Percentiles rank a stretch among this genome's conserved stretches.
Evolutionary conservation across 2,113 vertebrate genomes (phyloP).

Genomic region (Psilopogon haemacephalus): DNA sequence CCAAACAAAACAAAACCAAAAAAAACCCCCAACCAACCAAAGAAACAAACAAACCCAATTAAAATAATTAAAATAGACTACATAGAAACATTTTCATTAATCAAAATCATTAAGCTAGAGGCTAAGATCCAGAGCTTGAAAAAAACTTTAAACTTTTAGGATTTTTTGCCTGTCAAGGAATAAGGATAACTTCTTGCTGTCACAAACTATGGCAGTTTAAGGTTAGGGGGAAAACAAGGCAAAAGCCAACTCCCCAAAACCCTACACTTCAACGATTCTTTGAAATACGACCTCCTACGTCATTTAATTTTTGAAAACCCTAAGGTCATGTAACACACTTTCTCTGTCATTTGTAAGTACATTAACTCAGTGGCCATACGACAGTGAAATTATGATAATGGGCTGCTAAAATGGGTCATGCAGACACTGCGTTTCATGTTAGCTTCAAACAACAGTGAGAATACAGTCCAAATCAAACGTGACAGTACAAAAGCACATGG

Average conservation of each 20-base stretch:
- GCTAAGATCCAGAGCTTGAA: conserved; percentile 49
- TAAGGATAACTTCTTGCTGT: conserved; percentile 58
- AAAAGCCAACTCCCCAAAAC: conserved; percentile 6
- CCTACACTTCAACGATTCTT: conserved; percentile 73
- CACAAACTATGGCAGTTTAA: conserved; percentile 34
- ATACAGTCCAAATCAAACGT: conserved; percentile 73
- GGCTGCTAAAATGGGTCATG: conserved; percentile 88
- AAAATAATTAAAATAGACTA: conserved; percentile 2
- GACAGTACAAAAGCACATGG: conserved; percentile 71
- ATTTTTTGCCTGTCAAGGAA: conserved; percentile 63
- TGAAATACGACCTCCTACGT: conserved; percentile 82
- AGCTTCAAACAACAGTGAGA: conserved; percentile 81
- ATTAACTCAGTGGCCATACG: conserved; percentile 85
- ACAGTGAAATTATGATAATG: conserved; percentile 92
- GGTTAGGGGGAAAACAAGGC: conserved; percentile 32
- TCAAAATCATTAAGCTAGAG: conserved; percentile 51
- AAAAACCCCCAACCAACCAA: too few relatives aligned
- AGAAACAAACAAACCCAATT: too few relatives aligned
- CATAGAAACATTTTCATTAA: neutral
- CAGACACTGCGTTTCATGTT: conserved; percentile 79
- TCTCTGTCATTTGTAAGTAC: conserved; percentile 92
- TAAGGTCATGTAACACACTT: conserved; percentile 89
- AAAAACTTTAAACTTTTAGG: conserved; percentile 39
- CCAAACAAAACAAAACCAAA: too few relatives aligned
- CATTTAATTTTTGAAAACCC: conserved; percentile 90